Evolutionary conservation across 2,888 invertebrate species (phyloP).

Genomic region (Stenchaetothrips biformis): DNA sequence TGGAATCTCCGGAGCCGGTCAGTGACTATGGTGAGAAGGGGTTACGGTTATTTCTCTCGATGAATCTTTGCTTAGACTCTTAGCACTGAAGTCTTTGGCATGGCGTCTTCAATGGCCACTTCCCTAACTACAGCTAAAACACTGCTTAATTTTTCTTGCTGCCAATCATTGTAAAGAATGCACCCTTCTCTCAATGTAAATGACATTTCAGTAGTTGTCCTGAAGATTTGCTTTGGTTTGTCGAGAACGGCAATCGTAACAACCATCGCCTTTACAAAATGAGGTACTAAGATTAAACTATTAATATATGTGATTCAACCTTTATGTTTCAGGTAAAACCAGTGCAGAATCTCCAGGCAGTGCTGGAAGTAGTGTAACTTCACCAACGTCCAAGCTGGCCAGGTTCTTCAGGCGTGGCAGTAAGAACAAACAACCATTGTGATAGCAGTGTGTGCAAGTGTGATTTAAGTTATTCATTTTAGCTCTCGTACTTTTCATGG

Average conservation of each 20-base stretch:
- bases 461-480: not conserved
- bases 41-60: not conserved
- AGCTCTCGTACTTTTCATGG: not conserved
- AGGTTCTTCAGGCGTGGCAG: not conserved
- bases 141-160: too few relatives aligned
- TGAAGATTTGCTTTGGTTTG: not conserved
- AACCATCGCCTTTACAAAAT: not conserved
- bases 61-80: not conserved
- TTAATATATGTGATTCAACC: not conserved
- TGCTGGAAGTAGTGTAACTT: not conserved
- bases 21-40: slow-evolving; percentile 17
- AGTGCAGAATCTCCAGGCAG: not conserved
- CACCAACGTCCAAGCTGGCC: not conserved
- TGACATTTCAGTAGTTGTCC: not conserved
- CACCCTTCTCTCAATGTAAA: not conserved
- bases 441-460: not conserved
- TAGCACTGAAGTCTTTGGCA: too few relatives aligned
- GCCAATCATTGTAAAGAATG: too few relatives aligned
- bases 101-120: too few relatives aligned
- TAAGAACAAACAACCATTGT: not conserved
- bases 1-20: not conserved
- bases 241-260: not conserved
- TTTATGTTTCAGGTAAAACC: not conserved
- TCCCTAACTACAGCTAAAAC: too few relatives aligned
- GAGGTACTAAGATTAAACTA: not conserved